A percentile compares a stretch with the other conserved stretches of the same genome.
Evolutionary conservation across 2,113 vertebrate genomes (phyloP).

Genomic region (Siniperca knerii): DNA sequence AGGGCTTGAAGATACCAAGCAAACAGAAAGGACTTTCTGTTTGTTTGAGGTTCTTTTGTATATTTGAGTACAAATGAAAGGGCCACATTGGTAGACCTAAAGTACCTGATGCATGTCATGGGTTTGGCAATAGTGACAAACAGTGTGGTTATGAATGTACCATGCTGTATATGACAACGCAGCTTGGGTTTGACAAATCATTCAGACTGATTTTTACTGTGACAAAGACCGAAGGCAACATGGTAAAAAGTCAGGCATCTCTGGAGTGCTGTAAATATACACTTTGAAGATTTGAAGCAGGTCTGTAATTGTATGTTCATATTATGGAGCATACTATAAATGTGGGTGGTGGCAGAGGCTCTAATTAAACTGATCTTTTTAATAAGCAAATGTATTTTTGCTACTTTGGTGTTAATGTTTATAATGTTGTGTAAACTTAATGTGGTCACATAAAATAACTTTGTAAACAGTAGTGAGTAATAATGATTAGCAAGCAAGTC

Average conservation of each 20-base stretch:
- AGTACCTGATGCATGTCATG: conserved; percentile 28
- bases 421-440: not conserved
- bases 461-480: not conserved
- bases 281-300: not conserved
- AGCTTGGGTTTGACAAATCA: conserved; percentile 29
- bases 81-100: conserved; percentile 42
- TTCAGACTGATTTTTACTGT: conserved; percentile 13
- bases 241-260: too few relatives aligned
- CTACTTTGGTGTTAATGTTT: not conserved
- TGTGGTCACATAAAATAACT: not conserved
- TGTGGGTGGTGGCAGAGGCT: conserved; percentile 2
- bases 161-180: conserved; percentile 20
- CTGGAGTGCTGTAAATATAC: not conserved
- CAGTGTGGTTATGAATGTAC: conserved; percentile 41
- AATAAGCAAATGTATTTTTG: conserved; percentile 3
- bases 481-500: not conserved
- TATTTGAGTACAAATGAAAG: conserved; percentile 42
- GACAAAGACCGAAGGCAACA: conserved; percentile 1
- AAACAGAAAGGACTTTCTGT: conserved; percentile 37
- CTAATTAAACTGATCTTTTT: not conserved
- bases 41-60: conserved; percentile 57
- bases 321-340: not conserved
- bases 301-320: conserved; percentile 5
- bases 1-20: conserved; percentile 7
- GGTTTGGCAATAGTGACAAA: conserved; percentile 58